phyloP scores from a whole-genome alignment of 1,140 invertebrate genomes.

The Drosophila neocordata region DNA sequence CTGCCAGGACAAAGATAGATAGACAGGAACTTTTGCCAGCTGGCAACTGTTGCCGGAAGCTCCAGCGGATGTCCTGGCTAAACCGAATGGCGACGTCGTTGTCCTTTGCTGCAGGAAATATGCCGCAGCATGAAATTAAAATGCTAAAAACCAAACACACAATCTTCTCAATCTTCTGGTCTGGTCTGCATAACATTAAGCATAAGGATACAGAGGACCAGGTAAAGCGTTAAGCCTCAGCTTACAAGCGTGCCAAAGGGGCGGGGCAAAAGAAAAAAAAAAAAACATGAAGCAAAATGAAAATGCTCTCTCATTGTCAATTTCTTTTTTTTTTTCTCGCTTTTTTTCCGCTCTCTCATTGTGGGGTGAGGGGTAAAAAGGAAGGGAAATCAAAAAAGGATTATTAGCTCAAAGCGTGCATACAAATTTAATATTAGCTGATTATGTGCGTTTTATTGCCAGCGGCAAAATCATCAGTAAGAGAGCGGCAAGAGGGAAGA shows the following conservation, averaged over 20 bases:
- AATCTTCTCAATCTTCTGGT: conserved; percentile 19
- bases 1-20: not conserved
- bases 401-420: conserved; percentile 70
- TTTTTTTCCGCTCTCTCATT: conserved; percentile 11
- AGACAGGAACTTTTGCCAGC: conserved; percentile 54
- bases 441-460: conserved; percentile 68
- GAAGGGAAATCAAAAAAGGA: conserved; percentile 70
- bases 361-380: too few relatives aligned
- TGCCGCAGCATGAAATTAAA: conserved; percentile 72
- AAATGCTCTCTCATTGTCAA: conserved; percentile 41
- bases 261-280: conserved; percentile 13
- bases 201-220: conserved; percentile 20
- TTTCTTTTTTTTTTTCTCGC: conserved; percentile 30
- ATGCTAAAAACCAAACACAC: conserved; percentile 32
- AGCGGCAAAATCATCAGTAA: not conserved
- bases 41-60: conserved; percentile 78
- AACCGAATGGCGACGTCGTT: conserved; percentile 66
- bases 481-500: not conserved
- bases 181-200: conserved; percentile 40
- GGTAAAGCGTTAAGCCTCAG: conserved; percentile 40
- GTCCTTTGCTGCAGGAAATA: conserved; percentile 56
- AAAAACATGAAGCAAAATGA: too few relatives aligned
- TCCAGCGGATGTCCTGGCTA: conserved; percentile 71
- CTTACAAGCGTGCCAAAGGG: conserved; percentile 28
- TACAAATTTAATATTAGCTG: conserved; percentile 76